Conservation (phyloP, 2,888 invertebrate species). For the Incurvaria masculella region DNA sequence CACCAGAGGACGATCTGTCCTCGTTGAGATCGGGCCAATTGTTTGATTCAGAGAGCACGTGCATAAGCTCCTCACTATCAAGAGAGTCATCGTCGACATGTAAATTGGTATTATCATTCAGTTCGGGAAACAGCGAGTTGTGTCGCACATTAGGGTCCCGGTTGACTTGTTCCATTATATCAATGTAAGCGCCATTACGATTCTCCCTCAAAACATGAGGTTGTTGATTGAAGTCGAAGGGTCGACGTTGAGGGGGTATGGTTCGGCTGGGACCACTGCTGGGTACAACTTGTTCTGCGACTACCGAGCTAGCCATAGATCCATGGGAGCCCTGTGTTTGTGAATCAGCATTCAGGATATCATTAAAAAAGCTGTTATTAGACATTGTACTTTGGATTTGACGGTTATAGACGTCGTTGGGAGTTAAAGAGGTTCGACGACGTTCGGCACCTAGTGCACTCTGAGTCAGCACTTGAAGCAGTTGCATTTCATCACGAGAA, state of each 20-base stretch:
- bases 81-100: conserved; percentile 23
- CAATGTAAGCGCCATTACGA: not conserved
- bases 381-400: not conserved
- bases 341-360: not conserved
- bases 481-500: not conserved
- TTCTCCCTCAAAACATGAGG: not conserved
- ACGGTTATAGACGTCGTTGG: not conserved
- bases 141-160: conserved; percentile 46
- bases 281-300: too few relatives aligned
- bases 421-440: not conserved
- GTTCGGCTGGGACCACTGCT: too few relatives aligned
- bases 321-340: too few relatives aligned
- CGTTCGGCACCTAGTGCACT: not conserved
- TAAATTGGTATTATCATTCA: too few relatives aligned
- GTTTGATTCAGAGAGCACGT: conserved; percentile 36
- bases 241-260: not conserved
- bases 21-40: conserved; percentile 42
- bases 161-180: not conserved
- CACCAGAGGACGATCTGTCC: conserved; percentile 18
- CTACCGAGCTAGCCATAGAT: too few relatives aligned
- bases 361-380: not conserved
- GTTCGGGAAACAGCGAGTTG: conserved; percentile 43
- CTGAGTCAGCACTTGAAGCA: not conserved
- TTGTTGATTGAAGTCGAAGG: not conserved
- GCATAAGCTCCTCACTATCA: conserved; percentile 39